A percentile compares a stretch with the other conserved stretches of the same genome.
phyloP scores from a whole-genome alignment of 2,797 vertebrate species.

The Hoplostethus mediterraneus region DNA sequence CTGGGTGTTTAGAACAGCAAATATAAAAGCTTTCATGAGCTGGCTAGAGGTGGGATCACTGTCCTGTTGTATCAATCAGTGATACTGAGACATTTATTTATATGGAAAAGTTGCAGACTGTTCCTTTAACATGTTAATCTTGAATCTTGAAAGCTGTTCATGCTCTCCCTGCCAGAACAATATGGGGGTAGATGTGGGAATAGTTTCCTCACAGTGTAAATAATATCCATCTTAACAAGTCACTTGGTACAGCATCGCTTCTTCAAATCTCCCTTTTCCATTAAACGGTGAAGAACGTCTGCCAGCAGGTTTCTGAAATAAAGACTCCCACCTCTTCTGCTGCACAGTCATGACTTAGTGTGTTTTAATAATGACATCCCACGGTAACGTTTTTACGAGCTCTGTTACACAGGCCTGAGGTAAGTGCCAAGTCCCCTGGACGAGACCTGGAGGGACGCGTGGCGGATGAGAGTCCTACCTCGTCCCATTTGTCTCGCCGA shows the following conservation, averaged over 20 bases:
- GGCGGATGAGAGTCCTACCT: slow-evolving; percentile 10
- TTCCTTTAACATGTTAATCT: background rate
- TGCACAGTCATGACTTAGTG: slow-evolving; percentile 20
- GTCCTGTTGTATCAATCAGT: no score
- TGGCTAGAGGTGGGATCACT: no score
- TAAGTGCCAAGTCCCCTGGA: slow-evolving; percentile 24
- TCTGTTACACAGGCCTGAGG: slow-evolving; percentile 43
- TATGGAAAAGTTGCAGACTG: no score
- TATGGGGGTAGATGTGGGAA: background rate
- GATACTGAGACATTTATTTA: no score
- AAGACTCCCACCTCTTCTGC: slow-evolving; percentile 12
- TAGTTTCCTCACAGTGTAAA: background rate
- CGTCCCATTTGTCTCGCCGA: slow-evolving; percentile 21
- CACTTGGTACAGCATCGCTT: background rate
- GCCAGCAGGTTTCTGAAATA: background rate
- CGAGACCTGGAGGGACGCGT: slow-evolving; percentile 4
- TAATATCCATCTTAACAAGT: slow-evolving; percentile 7
- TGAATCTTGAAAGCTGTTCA: background rate
- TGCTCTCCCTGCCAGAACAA: background rate
- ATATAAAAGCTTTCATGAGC: background rate
- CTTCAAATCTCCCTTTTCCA: slow-evolving; percentile 7
- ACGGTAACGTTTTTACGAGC: slow-evolving; percentile 56
- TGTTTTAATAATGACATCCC: slow-evolving; percentile 45
- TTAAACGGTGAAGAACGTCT: background rate
- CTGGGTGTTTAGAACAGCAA: no score